phyloP scores from a whole-genome alignment of 2,888 invertebrate species.

The Timema podura region DNA sequence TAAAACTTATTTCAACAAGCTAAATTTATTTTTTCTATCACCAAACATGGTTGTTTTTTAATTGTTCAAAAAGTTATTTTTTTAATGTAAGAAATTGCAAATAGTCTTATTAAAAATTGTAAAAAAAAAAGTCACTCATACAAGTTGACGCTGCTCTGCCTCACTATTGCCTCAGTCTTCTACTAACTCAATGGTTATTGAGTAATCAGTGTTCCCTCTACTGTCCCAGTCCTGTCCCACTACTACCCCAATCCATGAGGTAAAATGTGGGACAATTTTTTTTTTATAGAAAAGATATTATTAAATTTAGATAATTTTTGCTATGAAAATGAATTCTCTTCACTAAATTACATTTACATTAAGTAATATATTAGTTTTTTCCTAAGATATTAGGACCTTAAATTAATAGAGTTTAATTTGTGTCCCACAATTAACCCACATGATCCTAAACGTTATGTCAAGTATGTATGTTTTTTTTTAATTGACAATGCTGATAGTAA shows the following conservation, averaged over 20 bases:
- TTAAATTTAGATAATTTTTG: neutral
- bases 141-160: neutral
- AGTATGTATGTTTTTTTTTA: no score
- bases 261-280: neutral
- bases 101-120: no score
- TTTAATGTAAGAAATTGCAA: no score
- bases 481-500: no score
- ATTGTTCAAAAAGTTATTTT: no score
- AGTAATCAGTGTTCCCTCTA: neutral
- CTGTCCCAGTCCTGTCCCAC: neutral
- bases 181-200: neutral
- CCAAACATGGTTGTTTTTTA: neutral
- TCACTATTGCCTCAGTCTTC: neutral
- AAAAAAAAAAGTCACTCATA: no score
- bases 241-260: neutral
- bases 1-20: no score
- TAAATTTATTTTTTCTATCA: no score
- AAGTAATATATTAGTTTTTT: neutral
- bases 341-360: neutral
- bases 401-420: neutral
- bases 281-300: neutral
- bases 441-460: neutral
- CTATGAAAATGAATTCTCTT: neutral
- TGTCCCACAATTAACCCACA: neutral
- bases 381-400: neutral